Evolutionary conservation across 2,888 invertebrate genomes (phyloP).

Genomic region (Tachina grossa): DNA sequence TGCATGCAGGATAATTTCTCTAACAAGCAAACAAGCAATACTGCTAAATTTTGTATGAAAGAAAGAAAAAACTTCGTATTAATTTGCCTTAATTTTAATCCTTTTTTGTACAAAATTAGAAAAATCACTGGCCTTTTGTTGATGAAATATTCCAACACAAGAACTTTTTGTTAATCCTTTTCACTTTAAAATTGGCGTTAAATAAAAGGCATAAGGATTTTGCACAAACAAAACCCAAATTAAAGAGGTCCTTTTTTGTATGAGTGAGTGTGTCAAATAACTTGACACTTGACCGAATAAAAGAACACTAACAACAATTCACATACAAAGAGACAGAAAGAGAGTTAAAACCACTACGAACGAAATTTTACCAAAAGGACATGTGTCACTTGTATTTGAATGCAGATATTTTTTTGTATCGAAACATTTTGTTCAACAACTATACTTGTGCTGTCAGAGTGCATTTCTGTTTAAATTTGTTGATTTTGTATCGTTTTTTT

Average conservation of each 20-base stretch:
- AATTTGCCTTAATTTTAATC: slow-evolving; percentile 59
- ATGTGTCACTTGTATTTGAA: slow-evolving; percentile 57
- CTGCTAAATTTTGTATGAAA: neutral
- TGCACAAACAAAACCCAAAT: slow-evolving; percentile 28
- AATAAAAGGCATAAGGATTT: slow-evolving; percentile 11
- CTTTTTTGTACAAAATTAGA: slow-evolving; percentile 46
- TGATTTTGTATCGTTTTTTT: slow-evolving; percentile 40
- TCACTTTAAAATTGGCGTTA: slow-evolving; percentile 61
- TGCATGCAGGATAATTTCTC: neutral
- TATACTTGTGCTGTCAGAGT: slow-evolving; percentile 48
- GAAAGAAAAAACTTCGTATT: slow-evolving; percentile 20
- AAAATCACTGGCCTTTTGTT: slow-evolving; percentile 46
- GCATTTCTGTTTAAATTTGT: slow-evolving; percentile 39
- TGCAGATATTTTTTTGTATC: slow-evolving; percentile 28
- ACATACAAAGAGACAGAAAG: neutral
- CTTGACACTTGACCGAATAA: slow-evolving; percentile 62
- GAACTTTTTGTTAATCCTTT: slow-evolving; percentile 45
- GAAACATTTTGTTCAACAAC: slow-evolving; percentile 39
- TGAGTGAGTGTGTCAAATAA: slow-evolving; percentile 39
- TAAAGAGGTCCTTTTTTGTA: slow-evolving; percentile 47
- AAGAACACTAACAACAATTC: slow-evolving; percentile 7
- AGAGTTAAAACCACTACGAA: neutral
- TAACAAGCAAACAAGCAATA: slow-evolving; percentile 29
- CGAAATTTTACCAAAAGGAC: slow-evolving; percentile 33
- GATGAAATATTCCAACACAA: neutral